These are phyloP conservation scores for Acropternis orthonyx DNA, from an alignment of 2,797 vertebrate species.

Conservation along the genomic window DNA sequence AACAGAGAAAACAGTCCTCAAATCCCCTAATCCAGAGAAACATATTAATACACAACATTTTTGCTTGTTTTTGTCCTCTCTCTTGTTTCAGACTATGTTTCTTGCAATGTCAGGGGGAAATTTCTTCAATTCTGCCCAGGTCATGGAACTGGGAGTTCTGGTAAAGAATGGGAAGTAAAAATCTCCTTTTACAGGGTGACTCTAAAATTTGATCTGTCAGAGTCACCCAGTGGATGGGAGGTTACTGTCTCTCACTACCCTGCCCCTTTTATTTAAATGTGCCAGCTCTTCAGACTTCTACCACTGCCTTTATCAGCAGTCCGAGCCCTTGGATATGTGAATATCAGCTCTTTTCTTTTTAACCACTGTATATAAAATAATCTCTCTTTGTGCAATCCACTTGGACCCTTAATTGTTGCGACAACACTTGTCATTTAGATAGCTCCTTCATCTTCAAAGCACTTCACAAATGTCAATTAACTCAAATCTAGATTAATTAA, in stretches of 20 bases:
- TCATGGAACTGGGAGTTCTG: background rate
- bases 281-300: background rate
- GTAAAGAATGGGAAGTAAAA: background rate
- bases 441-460: constrained; percentile 53
- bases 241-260: background rate
- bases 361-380: background rate
- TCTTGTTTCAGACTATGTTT: background rate
- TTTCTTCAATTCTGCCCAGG: background rate
- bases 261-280: background rate
- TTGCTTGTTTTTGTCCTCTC: background rate
- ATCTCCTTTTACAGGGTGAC: background rate
- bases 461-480: constrained; percentile 41
- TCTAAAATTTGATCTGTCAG: background rate
- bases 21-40: background rate
- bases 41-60: background rate
- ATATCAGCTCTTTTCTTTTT: background rate
- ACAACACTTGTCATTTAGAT: constrained; percentile 15
- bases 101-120: background rate
- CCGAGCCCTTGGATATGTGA: background rate
- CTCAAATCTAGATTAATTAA: constrained; percentile 46
- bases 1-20: background rate
- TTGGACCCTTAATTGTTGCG: constrained; percentile 8
- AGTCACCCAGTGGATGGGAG: background rate
- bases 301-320: background rate
- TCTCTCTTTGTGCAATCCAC: background rate